These are phyloP conservation scores for Arenicola marina DNA, from an alignment of 2,888 invertebrate species.

Conservation along the genomic window DNA sequence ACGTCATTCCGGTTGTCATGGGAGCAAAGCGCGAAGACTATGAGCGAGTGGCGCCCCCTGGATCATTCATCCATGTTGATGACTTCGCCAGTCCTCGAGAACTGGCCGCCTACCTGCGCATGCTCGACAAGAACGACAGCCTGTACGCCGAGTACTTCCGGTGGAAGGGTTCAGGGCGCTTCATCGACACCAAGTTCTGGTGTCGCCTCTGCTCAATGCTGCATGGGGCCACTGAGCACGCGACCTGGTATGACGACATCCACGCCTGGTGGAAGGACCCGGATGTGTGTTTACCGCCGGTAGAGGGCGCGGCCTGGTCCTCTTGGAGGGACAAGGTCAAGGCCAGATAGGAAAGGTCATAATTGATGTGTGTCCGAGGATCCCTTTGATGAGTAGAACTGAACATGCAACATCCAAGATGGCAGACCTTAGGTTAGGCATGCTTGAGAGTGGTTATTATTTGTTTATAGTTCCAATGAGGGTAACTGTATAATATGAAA, in stretches of 20 bases:
- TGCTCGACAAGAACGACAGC: slow-evolving; percentile 83
- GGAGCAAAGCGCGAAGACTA: slow-evolving; percentile 29
- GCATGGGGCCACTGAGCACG: not conserved
- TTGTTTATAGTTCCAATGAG: too few relatives aligned
- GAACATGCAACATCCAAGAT: too few relatives aligned
- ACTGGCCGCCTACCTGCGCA: slow-evolving; percentile 82
- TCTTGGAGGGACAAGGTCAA: not conserved
- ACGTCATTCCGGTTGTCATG: slow-evolving; percentile 33
- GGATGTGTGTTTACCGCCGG: not conserved
- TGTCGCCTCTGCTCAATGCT: slow-evolving; percentile 79
- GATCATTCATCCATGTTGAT: slow-evolving; percentile 93
- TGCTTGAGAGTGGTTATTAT: too few relatives aligned
- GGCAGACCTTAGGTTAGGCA: too few relatives aligned
- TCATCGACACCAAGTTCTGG: slow-evolving; percentile 94
- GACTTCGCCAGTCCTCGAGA: slow-evolving; percentile 87
- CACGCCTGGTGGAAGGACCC: not conserved
- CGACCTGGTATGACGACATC: slow-evolving; percentile 2
- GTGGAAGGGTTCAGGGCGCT: slow-evolving; percentile 88
- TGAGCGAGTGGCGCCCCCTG: slow-evolving; percentile 77
- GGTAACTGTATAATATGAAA: too few relatives aligned
- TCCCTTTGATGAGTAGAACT: too few relatives aligned
- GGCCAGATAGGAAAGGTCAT: too few relatives aligned
- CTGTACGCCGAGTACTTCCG: slow-evolving; percentile 93
- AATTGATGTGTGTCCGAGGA: too few relatives aligned
- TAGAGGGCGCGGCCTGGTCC: not conserved